Conservation (phyloP, 2,888 invertebrate species). For the Ceratothoa steindachneri region DNA sequence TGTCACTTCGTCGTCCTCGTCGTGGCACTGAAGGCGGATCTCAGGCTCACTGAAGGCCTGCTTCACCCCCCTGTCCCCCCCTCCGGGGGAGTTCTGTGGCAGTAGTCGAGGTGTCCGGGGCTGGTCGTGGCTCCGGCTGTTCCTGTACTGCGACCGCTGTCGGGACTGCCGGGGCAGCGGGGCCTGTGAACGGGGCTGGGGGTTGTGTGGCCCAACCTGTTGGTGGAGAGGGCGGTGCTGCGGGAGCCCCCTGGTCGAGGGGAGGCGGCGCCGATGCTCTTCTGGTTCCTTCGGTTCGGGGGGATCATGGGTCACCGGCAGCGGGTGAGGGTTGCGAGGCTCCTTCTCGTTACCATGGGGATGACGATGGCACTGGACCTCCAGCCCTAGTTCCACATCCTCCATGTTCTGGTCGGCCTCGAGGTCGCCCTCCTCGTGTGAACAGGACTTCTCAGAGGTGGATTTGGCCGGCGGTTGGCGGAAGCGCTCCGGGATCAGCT, state of each 20-base stretch:
- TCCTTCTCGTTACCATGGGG: not conserved
- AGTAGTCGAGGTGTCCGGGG: not conserved
- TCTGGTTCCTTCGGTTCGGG: not conserved
- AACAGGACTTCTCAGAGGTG: too few species aligned
- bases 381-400: not conserved
- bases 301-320: not conserved
- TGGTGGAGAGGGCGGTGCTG: not conserved
- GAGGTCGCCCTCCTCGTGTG: not conserved
- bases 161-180: not conserved
- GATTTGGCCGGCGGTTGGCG: too few species aligned
- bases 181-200: not conserved
- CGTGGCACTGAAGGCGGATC: conserved; percentile 28
- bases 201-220: not conserved
- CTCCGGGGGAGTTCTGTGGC: not conserved
- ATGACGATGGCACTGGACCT: not conserved
- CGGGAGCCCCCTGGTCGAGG: not conserved
- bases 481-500: too few species aligned
- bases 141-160: not conserved
- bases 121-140: not conserved
- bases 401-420: not conserved
- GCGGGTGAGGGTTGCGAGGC: not conserved
- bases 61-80: conserved; percentile 23
- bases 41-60: conserved; percentile 47
- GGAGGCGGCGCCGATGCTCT: not conserved
- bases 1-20: conserved; percentile 26